phyloP scores from a whole-genome alignment of 1,140 invertebrate genomes.

The Fopius arisanus region DNA sequence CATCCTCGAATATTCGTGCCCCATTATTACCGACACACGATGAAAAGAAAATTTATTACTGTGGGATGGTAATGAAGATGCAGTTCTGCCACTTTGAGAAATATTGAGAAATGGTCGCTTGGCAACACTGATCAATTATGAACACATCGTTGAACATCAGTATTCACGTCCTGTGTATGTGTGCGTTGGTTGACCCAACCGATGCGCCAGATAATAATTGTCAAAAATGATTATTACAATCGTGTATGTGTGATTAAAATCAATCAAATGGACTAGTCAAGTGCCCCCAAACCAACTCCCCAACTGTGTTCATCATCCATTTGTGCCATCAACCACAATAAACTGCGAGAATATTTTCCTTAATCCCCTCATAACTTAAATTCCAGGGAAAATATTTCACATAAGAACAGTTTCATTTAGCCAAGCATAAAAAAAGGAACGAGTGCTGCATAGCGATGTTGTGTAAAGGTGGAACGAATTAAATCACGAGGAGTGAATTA shows the following conservation, averaged over 20 bases:
- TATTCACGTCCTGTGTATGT: not conserved
- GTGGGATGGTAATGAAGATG: not conserved
- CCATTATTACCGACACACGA: not conserved
- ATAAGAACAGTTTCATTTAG: not conserved
- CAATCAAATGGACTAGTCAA: not conserved
- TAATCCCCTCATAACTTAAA: not conserved
- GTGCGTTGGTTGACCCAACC: slow-evolving; percentile 14
- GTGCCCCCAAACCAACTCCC: not conserved
- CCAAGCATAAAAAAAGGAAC: not conserved
- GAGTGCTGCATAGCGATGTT: not conserved
- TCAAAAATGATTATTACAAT: slow-evolving; percentile 6
- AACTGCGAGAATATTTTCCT: not conserved
- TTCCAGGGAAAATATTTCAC: not conserved
- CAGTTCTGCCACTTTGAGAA: not conserved
- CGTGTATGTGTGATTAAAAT: slow-evolving; percentile 5
- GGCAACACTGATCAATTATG: not conserved
- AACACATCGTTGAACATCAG: slow-evolving; percentile 1
- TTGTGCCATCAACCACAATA: not conserved
- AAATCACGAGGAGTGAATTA: not conserved
- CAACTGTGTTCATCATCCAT: not conserved
- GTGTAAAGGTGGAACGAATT: not conserved
- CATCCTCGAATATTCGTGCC: too few species aligned
- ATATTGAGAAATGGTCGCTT: not conserved
- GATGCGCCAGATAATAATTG: slow-evolving; percentile 13
- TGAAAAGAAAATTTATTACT: not conserved